Evolutionary conservation across 2,113 vertebrate genomes (phyloP), one percentile per base, ranked within the genome.

Genomic region (Siniperca chuatsi): DNA sequence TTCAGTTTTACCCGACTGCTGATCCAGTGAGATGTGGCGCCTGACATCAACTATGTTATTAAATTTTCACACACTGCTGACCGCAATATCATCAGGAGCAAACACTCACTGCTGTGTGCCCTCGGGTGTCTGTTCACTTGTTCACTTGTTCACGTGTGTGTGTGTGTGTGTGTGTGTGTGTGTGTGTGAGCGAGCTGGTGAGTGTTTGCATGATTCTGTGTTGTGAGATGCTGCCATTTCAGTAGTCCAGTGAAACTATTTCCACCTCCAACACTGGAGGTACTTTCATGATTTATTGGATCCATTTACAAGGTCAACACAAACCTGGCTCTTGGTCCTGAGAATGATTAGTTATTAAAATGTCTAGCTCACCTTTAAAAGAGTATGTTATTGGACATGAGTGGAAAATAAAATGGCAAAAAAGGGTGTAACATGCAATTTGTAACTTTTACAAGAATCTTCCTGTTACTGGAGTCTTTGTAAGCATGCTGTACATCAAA

Each of bases 51-150:
- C 81, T 81, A 57, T 72, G 85, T 92, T 93, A 94, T 94, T 93
- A 94, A 80, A 93, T 90, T 89, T 94, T 92, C 87, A 93, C 92
- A 91, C 86, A 71, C 90, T 87, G 88, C 83, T 90, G 89, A 89
- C 81, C 75, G 33, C 85, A 90, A 87, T 92, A 82, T 85, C 87
- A 88, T 90, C 87, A 78, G 78, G 75, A 89, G 86, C 84, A 88
- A 77, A 66, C 54, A 57, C 55, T 66, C 35, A 2, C 71, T 62
- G 81, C 71, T 68, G 66, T 68, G 75, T 20, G 62, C 80, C 86
- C 46, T 15, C 16, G 16, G 80, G 65, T 79, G 44, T 50, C 46
- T 89, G 78, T 86, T 88, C 72, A 81, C 62, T 55, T 40, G 20
- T 25, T 25, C 25, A 25, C 35, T n/a, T n/a, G n/a, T n/a, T n/a